Evolutionary conservation across 2,888 invertebrate genomes (phyloP), one percentile per base, ranked within the genome.

Genomic region (Encarsia formosa): DNA sequence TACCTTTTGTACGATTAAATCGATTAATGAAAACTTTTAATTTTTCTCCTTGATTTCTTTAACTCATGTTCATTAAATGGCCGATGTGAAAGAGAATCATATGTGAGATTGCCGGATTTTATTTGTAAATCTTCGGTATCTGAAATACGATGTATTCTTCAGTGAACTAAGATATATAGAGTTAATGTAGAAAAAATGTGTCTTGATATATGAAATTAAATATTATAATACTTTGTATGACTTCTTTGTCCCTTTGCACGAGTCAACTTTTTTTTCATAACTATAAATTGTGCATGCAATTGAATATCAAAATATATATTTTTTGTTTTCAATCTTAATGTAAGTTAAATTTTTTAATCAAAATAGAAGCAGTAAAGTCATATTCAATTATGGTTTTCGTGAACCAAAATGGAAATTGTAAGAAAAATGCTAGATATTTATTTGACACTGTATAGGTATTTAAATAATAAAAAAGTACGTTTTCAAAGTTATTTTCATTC

Each of bases 1-100:
- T 59, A 59, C 57, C 56, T 57, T 63, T 63, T 59, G 56, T 61
- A 59, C 56, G 50, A 56, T 55, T 40, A 16, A 39, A 41, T 35
- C 34, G 32, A 32, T 39, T 24, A 26, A 29, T 31, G 11, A 23
- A 15, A 34, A 8, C 26, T n/a, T n/a, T n/a, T n/a, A n/a, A n/a
- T n/a, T n/a, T n/a, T n/a, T n/a, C n/a, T n/a, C n/a, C n/a, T n/a
- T n/a, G n/a, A n/a, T n/a, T n/a, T n/a, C n/a, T n/a, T n/a, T n/a
- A n/a, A n/a, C n/a, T n/a, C n/a, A n/a, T n/a, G n/a, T n/a, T n/a
- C n/a, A n/a, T n/a, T n/a, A n/a, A n/a, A n/a, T n/a, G n/a, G n/a
- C 11, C 5, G 26, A 26, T 26, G 26, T 26, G 26, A 26, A 26
- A 34, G 18, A 34, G 13, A n/a, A 3, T 15, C 15, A 16, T 34